Evolutionary conservation across 2,888 invertebrate species (phyloP), one percentile per base, ranked within the genome.

Genomic region (Agonopterix alstromeriana): DNA sequence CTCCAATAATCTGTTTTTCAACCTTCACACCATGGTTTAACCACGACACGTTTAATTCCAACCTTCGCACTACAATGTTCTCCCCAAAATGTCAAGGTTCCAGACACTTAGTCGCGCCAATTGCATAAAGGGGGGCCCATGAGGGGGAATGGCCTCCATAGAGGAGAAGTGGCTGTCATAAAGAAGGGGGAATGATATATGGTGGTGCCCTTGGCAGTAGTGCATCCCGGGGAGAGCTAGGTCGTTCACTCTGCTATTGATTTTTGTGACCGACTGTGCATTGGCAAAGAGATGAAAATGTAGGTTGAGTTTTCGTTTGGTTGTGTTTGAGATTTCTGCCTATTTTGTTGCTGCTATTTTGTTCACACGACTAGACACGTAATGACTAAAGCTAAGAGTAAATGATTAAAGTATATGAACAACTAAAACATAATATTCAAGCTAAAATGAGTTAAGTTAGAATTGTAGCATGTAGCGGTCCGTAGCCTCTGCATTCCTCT

Each of bases 201-300:
- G 1, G n/a, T 38, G 47, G 42, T 46, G 49, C 41, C 49, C 49
- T 49, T 49, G 49, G 49, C 46, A 46, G 14, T 46, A 38, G 46
- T 46, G 46, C 43, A 49, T 49, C 49, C 43, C 35, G 40, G 49
- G 27, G 5, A 10, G 45, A 49, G 36, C 46, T 35, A 40, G 49
- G 49, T 49, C 49, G 49, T 49, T 49, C 35, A 49, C 49, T 10
- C 41, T 8, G 7, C 2, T 49, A 49, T 49, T 38, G 49, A 49
- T 46, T 46, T 40, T n/a, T 10, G 46, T 49, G 49, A 46, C 49
- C 49, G 49, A 49, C 40, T 49, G 14, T 17, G 49, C 49, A 49
- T 27, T 35, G 12, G 8, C 49, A 49, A 9, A 46, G 46, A 49
- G 11, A 14, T 27, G 27, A 27, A 27, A 35, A 42, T 12, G 42